A percentile compares a stretch with the other conserved stretches of the same genome.
phyloP scores from a whole-genome alignment of 2,888 invertebrate species.

The Agrochola circellaris region DNA sequence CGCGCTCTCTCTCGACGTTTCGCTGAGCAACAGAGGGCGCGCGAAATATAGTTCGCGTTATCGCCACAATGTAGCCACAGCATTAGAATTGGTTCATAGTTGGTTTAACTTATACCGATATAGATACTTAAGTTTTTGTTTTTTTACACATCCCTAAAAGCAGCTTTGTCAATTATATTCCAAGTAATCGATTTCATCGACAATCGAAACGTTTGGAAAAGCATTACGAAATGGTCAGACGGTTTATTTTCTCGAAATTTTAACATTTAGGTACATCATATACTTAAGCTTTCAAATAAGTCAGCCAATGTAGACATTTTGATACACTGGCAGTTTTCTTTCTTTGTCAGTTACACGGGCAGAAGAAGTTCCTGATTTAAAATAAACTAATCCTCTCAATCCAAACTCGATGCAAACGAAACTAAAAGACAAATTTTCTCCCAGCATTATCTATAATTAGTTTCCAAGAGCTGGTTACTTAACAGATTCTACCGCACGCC shows the following conservation, averaged over 20 bases:
- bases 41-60: too few relatives aligned
- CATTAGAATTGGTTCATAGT: too few relatives aligned
- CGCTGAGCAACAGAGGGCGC: too few relatives aligned
- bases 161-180: neutral
- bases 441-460: slow-evolving; percentile 54
- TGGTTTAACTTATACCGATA: too few relatives aligned
- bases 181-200: neutral
- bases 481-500: slow-evolving; percentile 23
- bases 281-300: neutral
- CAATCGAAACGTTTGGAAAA: neutral
- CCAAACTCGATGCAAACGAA: slow-evolving; percentile 25
- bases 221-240: neutral
- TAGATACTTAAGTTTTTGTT: neutral
- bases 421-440: slow-evolving; percentile 51
- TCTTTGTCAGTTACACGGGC: neutral
- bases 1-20: too few relatives aligned
- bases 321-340: neutral
- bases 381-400: slow-evolving; percentile 11
- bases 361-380: neutral
- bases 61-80: too few relatives aligned
- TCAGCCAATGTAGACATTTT: neutral
- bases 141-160: neutral
- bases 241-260: neutral
- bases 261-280: neutral
- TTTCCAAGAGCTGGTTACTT: slow-evolving; percentile 50